phyloP scores from a whole-genome alignment of 2,113 vertebrate genomes.

The Talpa occidentalis region DNA sequence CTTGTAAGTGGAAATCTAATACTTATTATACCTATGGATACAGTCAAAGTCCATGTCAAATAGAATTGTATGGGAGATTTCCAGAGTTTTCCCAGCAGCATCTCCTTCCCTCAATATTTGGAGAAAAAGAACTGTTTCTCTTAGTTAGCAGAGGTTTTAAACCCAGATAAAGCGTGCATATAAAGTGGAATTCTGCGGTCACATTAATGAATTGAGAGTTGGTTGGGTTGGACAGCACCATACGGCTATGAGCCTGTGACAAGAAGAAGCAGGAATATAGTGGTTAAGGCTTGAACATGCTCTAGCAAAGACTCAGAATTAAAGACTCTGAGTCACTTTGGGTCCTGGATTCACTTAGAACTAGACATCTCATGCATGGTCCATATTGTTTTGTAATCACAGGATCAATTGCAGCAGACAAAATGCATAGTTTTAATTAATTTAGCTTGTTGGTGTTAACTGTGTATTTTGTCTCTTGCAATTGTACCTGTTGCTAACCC shows the following conservation, averaged over 20 bases:
- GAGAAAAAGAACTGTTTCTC: neutral
- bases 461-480: neutral
- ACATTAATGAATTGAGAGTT: neutral
- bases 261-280: neutral
- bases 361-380: neutral
- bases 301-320: neutral
- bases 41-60: neutral
- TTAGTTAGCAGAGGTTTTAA: neutral
- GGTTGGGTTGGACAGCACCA: neutral
- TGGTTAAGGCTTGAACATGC: neutral
- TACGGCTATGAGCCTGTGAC: neutral
- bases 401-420: neutral
- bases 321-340: neutral
- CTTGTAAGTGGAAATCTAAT: neutral
- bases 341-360: neutral
- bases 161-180: neutral
- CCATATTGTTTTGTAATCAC: neutral
- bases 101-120: neutral
- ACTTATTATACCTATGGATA: neutral
- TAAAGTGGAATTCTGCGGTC: neutral
- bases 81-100: neutral
- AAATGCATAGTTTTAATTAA: neutral
- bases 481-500: neutral
- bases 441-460: no score
- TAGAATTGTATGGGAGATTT: neutral